Base-by-base conservation (phyloP, 2,797 vertebrate genomes). In the Delichon dasypus region DNA sequence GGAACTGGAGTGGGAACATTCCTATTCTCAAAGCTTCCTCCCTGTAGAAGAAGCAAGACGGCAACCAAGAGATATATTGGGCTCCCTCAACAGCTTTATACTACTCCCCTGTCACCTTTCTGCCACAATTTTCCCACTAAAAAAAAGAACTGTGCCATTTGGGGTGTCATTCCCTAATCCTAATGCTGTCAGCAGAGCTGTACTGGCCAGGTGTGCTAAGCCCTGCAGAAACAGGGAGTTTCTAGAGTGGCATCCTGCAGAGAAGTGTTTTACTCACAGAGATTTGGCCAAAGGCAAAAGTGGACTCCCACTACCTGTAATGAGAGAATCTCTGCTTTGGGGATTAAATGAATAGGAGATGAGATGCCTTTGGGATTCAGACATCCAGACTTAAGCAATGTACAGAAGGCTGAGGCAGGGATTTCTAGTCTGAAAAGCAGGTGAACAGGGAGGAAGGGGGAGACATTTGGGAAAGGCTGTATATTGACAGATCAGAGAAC, bases 91-190 rank as follows among this genome's bases (percentile, higher is more conserved):
- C 36, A 76, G 25, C 42, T 50, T 64, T 78, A 50, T 44, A 44
- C 36, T 57, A 11, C 15, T 71, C 18, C 18, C 21, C 36, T 45
- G 25, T 23, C 25, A 38, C 25, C 32, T 50, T 53, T 48, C 20
- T 42, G 22, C 6, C 16, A 7, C 38, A 38, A 0, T 60, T 61
- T 73, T 9, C 10, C 34, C 12, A 10, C 1, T 3, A 9, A 38
- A 29, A 61, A 81, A 74, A 25, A 9, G 11, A 40, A 11, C 3
- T 36, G 7, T 74, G 25, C 18, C 23, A 26, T 72, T 80, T 36
- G 9, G 19, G 14, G 7, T 45, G 15, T 70, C 30, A 54, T 65
- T 89, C 26, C 76, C 8, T 51, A 67, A 51, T 36, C 26, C n/a
- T 62, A 30, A 34, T 62, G 26, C 67, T 76, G 26, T 62, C 48